Evolutionary conservation across 1,140 invertebrate species (phyloP).

Genomic region (Nebria ingens): DNA sequence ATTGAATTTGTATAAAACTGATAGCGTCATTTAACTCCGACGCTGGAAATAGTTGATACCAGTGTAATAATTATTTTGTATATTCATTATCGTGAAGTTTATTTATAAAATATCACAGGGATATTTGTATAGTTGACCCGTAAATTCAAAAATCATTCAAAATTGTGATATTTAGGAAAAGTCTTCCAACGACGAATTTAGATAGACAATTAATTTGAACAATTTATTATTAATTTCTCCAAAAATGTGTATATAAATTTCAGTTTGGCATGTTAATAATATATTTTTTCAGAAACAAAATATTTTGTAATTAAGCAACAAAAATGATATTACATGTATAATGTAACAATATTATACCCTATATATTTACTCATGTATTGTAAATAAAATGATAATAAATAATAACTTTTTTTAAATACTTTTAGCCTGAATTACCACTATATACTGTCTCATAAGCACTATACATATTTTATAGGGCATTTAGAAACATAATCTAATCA

Average conservation of each 20-base stretch:
- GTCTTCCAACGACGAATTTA: neutral
- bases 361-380: conserved; percentile 3
- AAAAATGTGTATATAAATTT: neutral
- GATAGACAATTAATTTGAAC: neutral
- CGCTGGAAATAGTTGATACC: no score
- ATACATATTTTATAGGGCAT: no score
- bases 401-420: neutral
- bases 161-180: conserved; percentile 3
- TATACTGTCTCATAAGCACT: no score
- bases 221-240: neutral
- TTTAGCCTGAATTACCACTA: no score
- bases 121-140: no score
- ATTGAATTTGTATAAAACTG: no score
- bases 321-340: neutral
- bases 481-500: no score
- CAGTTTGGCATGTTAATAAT: neutral
- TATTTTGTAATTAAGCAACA: neutral
- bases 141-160: neutral
- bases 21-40: no score
- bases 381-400: neutral
- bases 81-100: neutral
- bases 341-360: neutral
- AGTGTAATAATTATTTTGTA: no score
- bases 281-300: neutral
- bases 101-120: no score